Base-by-base conservation (phyloP, 2,888 invertebrate species). In the Pristionchus maxplancki region DNA sequence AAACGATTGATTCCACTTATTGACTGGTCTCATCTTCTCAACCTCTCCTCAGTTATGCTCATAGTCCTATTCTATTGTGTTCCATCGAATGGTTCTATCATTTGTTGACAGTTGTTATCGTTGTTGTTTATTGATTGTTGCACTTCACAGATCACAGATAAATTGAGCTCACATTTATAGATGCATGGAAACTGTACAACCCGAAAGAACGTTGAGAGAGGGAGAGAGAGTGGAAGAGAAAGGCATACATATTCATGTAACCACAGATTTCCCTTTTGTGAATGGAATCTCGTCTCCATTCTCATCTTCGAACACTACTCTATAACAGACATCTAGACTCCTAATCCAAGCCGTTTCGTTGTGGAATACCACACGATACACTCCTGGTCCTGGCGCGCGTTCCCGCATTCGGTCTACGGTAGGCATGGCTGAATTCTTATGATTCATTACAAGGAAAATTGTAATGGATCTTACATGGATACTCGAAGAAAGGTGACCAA, bases 311-410 rank as follows among this genome's bases (percentile, higher is more conserved):
- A 93, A 93, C 67, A 91, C 89, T 24, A 93, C 89, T 83, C 92
- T 88, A 88, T 92, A 92, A 64, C 90, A 90, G 20, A 93, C 90
- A 15, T 90, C 90, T 53, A 92, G 86, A 5, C 91, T 92, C 24
- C 93, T 91, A 64, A 93, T 91, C 93, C 93, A 93, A 0, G 93
- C 92, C 88, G 90, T 67, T 74, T 93, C 92, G 81, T 93, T 93
- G 67, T 92, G 91, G 87, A 91, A 91, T 88, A 92, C 91, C 82
- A 92, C 87, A 78, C 91, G 90, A 83, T 91, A 92, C 20, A 90
- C 90, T 28, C 93, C 93, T 6, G 91, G 40, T 28, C 91, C 91
- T 6, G 91, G 91, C 44, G 89, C 89, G 50, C 88, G 88, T n/a
- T 91, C 86, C 28, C 90, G 88, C 24, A 93, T 85, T 37, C 90